Conservation (phyloP, 2,888 invertebrate species). For the Dinocampus coccinellae region DNA sequence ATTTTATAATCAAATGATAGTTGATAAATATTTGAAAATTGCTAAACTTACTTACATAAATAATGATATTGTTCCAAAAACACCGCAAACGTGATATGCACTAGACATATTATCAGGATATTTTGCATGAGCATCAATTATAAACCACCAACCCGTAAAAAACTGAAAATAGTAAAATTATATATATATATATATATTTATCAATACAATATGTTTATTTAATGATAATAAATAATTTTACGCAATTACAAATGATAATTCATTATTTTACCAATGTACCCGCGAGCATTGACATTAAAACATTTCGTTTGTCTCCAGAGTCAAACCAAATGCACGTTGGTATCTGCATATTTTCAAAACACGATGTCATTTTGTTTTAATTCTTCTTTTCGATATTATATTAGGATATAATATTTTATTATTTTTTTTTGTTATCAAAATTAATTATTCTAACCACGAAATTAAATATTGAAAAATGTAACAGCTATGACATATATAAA, state of each 20-base stretch:
- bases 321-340: constrained; percentile 88
- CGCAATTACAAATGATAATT: not conserved
- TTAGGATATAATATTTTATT: too few relatives aligned
- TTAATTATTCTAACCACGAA: too few relatives aligned
- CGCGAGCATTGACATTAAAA: constrained; percentile 85
- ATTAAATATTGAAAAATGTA: too few relatives aligned
- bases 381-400: too few relatives aligned
- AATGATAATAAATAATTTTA: not conserved
- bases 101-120: constrained; percentile 80
- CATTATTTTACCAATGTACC: constrained; percentile 82
- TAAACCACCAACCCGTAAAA: constrained; percentile 97
- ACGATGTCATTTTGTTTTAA: constrained; percentile 73
- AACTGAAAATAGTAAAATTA: constrained; percentile 85
- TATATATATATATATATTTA: too few relatives aligned
- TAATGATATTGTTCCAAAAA: constrained; percentile 93
- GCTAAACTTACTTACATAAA: constrained; percentile 80
- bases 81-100: constrained; percentile 93
- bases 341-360: constrained; percentile 82
- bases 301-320: constrained; percentile 87
- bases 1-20: not conserved
- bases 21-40: not conserved
- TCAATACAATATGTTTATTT: constrained; percentile 10
- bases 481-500: too few relatives aligned
- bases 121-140: constrained; percentile 92
- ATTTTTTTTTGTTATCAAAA: too few relatives aligned